Evolutionary conservation across 1,140 invertebrate genomes (phyloP), one percentile per base, ranked within the genome.

Genomic region (Camponotus floridanus): DNA sequence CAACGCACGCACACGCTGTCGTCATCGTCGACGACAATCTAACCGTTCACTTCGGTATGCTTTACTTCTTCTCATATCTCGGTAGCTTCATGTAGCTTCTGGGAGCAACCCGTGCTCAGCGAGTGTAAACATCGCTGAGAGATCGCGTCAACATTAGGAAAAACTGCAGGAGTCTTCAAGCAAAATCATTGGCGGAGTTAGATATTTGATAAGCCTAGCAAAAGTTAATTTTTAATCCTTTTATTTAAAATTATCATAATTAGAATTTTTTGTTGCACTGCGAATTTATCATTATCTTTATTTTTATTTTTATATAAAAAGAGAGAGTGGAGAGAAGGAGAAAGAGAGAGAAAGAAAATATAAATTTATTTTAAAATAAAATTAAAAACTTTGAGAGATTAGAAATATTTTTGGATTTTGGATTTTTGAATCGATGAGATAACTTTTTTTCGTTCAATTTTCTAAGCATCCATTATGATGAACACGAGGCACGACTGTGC

Each of bases 11-110:
- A 86, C 67, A 78, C 87, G 15, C 76, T 59, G 13, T 33, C 45
- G 15, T 39, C 48, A 13, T 71, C 67, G 18, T 48, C 48, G 21
- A 73, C 74, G 87, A 81, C 76, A 65, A 57, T 39, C 76, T 68
- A 57, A 74, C 86, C 89, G 70, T 71, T 90, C 89, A 88, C 89
- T 90, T 90, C 21, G 68, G 61, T 55, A 76, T 57, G 86, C 70
- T 68, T 87, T 71, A 55, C 39, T 86, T 87, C 70, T 86, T 74
- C 33, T 87, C 68, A 62, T 13, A 65, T 59, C 76, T 59, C 84
- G 39, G 48, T 80, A 80, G 48, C 36, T 15, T 51, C 51, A n/a
- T 55, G 68, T 21, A 61, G 79, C 51, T 67, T 79, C 21, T 79
- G 51, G 51, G 48, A n/a, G 42, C 21, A 48, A 83, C 5, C 18